phyloP scores from a whole-genome alignment of 35 echinoderm and acorn worm species.

The Hemicentrotus pulcherrimus region DNA sequence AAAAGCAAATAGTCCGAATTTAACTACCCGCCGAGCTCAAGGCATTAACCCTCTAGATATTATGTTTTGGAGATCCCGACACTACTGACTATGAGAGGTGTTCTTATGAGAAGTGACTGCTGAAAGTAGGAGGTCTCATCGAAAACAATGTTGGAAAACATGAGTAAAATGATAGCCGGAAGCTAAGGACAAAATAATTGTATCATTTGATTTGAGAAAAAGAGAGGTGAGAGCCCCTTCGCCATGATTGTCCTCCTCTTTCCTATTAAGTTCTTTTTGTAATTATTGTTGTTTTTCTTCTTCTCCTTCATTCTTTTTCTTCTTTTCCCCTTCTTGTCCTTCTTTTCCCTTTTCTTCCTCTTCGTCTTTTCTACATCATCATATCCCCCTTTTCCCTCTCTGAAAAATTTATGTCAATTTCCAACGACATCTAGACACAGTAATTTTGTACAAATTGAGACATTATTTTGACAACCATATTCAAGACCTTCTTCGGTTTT shows the following conservation, averaged over 20 bases:
- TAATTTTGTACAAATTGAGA: no score
- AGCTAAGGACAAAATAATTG: background rate
- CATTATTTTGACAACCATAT: no score
- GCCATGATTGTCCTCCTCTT: background rate
- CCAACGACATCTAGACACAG: no score
- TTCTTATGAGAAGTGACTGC: background rate
- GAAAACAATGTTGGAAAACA: background rate
- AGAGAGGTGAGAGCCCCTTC: no score
- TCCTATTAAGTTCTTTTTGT: background rate
- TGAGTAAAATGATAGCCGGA: background rate
- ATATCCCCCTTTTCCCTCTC: no score
- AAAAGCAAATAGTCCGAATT: background rate
- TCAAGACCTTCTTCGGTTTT: no score
- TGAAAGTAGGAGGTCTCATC: background rate
- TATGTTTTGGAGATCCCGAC: background rate
- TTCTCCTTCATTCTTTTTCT: background rate
- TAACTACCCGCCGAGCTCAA: background rate
- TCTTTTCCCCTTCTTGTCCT: background rate
- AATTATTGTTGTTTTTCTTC: background rate
- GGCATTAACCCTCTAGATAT: background rate
- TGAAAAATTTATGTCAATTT: no score
- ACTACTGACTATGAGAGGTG: background rate
- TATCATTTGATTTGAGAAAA: no score
- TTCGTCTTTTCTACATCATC: no score
- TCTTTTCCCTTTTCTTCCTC: no score